Evolutionary conservation across 1,140 invertebrate species (phyloP), one percentile per base, ranked within the genome.

Genomic region (Brachionus paranguensis): DNA sequence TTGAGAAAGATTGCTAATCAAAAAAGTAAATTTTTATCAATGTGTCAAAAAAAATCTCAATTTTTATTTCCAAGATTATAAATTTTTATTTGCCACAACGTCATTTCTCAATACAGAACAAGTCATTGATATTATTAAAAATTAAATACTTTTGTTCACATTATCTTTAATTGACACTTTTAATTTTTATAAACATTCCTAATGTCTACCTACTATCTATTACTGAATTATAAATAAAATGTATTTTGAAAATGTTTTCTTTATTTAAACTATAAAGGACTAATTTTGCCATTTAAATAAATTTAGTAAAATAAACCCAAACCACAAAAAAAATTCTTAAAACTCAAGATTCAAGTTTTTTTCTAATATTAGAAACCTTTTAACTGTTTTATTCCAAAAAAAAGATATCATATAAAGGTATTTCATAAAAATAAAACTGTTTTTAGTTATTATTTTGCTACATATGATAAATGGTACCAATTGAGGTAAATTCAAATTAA

Each of bases 41-140:
- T 37, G 10, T 17, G 7, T 74, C 33, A 43, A 45, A 43, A 43
- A 47, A 70, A 74, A 10, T 20, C 17, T 74, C n/a, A 43, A 45
- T 50, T 27, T 50, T 47, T 76, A 14, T 45, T 60, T 20, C 14
- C 8, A 55, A 81, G 78, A 64, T 41, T 64, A 64, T n/a, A 81
- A 37, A 24, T 81, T 81, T 47, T 81, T 64, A 43, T 81, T 81
- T 64, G 78, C 78, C 41, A 81, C 78, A 41, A 81, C 78, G 7
- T 81, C 50, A n/a, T 60, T 81, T 43, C 20, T 81, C 24, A 81
- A 81, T 27, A 29, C 43, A 10, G 72, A 76, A 50, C 41, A 47
- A 50, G 12, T 76, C 3, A 76, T 76, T 29, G 72, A 76, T 50
- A 50, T 76, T 24, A 50, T 53, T 7, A 76, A 76, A 76, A 76